Evolutionary conservation across 2,797 vertebrate genomes (phyloP).

Genomic region (Heterohyrax brucei): DNA sequence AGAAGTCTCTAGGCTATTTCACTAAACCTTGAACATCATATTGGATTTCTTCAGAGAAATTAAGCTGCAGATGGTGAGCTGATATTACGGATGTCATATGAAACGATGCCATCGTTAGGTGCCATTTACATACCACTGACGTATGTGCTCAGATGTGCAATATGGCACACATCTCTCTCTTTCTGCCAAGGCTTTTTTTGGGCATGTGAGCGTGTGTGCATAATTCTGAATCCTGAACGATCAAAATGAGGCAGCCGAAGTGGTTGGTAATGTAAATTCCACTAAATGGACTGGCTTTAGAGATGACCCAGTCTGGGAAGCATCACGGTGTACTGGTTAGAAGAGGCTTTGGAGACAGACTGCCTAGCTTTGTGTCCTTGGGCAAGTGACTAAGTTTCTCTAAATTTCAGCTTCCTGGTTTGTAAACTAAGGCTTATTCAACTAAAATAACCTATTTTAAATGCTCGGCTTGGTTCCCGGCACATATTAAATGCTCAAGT

Average conservation of each 20-base stretch:
- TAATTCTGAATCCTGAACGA: conserved; percentile 73
- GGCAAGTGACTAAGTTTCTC: not conserved
- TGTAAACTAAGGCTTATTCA: conserved; percentile 60
- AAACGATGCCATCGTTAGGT: conserved; percentile 68
- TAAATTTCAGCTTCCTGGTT: conserved; percentile 32
- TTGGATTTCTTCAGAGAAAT: conserved; percentile 71
- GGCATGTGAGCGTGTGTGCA: not conserved
- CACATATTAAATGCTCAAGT: conserved; percentile 27
- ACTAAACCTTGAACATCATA: conserved; percentile 52
- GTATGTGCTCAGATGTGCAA: conserved; percentile 70
- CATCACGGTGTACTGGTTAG: rapidly evolving
- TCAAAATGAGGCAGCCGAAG: conserved; percentile 49
- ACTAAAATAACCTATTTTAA: conserved; percentile 61
- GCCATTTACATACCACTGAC: conserved; percentile 65
- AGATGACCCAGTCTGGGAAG: not conserved
- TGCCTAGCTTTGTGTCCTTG: not conserved
- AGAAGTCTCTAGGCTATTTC: conserved; percentile 55
- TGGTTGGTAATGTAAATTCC: not conserved
- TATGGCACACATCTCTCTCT: conserved; percentile 16
- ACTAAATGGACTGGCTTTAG: not conserved
- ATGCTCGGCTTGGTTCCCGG: conserved; percentile 22
- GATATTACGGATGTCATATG: conserved; percentile 43
- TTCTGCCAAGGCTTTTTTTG: conserved; percentile 67
- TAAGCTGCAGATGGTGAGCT: conserved; percentile 78
- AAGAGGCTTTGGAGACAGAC: not conserved